Percentiles rank a stretch among this genome's conserved stretches.
Evolutionary conservation across 2,113 vertebrate species (phyloP).

Genomic region (Oxygymnocypris stewartii): DNA sequence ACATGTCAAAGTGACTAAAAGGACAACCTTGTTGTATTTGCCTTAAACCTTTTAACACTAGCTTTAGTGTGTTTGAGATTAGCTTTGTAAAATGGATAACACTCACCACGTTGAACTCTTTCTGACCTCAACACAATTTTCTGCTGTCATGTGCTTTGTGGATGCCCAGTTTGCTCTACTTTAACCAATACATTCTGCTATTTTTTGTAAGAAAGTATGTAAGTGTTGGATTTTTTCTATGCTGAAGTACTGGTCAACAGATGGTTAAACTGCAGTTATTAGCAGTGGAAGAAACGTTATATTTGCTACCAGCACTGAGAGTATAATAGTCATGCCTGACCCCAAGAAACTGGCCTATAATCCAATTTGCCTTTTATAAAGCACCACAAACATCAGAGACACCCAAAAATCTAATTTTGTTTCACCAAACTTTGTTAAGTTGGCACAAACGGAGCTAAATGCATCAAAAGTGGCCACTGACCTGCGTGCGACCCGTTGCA

Average conservation of each 20-base stretch:
- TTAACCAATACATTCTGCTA: neutral
- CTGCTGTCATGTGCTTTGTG: neutral
- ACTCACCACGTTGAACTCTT: neutral
- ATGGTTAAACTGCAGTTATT: neutral
- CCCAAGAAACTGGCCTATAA: neutral
- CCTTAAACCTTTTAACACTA: neutral
- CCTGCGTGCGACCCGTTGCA: slow-evolving; percentile 81
- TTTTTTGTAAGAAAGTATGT: neutral
- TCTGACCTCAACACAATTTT: neutral
- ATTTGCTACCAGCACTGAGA: neutral
- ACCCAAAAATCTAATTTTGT: neutral
- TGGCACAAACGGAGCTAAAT: neutral
- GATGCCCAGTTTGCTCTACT: neutral
- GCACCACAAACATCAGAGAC: neutral
- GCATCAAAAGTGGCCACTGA: slow-evolving; percentile 55
- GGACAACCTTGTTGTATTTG: neutral
- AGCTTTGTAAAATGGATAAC: neutral
- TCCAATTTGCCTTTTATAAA: neutral
- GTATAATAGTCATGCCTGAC: neutral
- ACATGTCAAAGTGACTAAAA: neutral
- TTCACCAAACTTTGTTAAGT: neutral
- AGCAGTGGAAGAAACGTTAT: neutral
- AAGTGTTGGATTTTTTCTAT: neutral
- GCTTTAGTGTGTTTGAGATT: neutral
- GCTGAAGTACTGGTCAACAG: neutral